Percentiles rank a stretch among this genome's conserved stretches.
Conservation (phyloP, 2,888 invertebrate species). For the Macaria liturata region DNA sequence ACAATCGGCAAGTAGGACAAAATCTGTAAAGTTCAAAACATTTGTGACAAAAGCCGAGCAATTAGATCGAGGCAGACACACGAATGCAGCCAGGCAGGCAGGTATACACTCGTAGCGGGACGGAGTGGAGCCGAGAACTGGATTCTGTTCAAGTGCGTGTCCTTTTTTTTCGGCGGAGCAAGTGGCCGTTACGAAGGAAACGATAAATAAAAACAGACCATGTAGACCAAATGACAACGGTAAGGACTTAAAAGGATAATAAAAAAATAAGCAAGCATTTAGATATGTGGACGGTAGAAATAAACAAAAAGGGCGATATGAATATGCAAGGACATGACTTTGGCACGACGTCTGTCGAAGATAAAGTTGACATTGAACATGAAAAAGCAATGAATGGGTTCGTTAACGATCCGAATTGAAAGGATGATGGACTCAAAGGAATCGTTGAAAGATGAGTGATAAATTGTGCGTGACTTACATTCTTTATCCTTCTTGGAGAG, state of each 20-base stretch:
- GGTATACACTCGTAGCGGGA: conserved; percentile 65
- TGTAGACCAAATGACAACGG: conserved; percentile 37
- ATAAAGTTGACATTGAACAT: conserved; percentile 24
- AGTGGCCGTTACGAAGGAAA: conserved; percentile 74
- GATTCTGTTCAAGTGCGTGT: conserved; percentile 68
- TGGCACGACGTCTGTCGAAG: conserved; percentile 20
- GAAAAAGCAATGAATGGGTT: conserved; percentile 20
- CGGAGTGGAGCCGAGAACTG: conserved; percentile 66
- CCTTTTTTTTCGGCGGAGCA: conserved; percentile 62
- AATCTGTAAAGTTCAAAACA: conserved; percentile 5
- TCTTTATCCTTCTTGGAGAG: conserved; percentile 81
- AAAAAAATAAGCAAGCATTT: conserved; percentile 28
- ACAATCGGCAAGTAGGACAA: not conserved
- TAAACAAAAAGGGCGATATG: conserved; percentile 27
- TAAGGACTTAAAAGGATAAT: conserved; percentile 33
- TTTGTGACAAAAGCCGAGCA: conserved; percentile 24
- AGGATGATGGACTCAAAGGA: conserved; percentile 21
- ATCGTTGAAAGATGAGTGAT: conserved; percentile 14
- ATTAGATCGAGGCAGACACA: conserved; percentile 64
- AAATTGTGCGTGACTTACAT: conserved; percentile 53
- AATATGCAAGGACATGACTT: conserved; percentile 30
- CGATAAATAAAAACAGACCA: conserved; percentile 57
- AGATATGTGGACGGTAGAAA: conserved; percentile 20
- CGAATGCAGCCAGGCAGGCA: conserved; percentile 57
- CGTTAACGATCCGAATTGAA: conserved; percentile 24